These are phyloP conservation scores for Venturia canescens DNA, from an alignment of 1,140 invertebrate genomes.

Conservation along the genomic window DNA sequence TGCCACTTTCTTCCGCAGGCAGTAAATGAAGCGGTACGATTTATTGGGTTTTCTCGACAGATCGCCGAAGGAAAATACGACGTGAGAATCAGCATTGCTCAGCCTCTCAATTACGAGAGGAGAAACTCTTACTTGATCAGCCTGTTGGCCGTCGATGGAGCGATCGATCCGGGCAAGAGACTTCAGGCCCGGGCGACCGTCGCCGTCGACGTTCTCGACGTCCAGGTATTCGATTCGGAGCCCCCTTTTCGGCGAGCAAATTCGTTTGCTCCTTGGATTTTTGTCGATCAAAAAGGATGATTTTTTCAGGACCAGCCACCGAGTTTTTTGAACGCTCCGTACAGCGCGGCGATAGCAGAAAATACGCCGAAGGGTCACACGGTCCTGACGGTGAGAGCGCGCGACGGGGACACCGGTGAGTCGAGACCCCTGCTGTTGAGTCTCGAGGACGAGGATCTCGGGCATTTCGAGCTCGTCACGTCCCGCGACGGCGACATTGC, in stretches of 20 bases:
- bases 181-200: slow-evolving; percentile 84
- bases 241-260: slow-evolving; percentile 27
- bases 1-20: not conserved
- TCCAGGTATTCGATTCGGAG: slow-evolving; percentile 76
- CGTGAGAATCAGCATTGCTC: slow-evolving; percentile 81
- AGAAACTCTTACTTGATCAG: slow-evolving; percentile 84
- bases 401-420: slow-evolving; percentile 87
- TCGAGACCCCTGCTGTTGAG: slow-evolving; percentile 82
- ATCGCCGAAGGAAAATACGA: slow-evolving; percentile 84
- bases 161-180: slow-evolving; percentile 77
- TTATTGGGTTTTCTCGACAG: slow-evolving; percentile 63
- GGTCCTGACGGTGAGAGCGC: slow-evolving; percentile 83
- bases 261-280: not conserved
- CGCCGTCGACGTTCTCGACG: slow-evolving; percentile 85
- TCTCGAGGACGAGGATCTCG: slow-evolving; percentile 82
- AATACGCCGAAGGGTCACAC: slow-evolving; percentile 81
- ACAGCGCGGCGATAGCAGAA: slow-evolving; percentile 85
- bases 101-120: slow-evolving; percentile 85
- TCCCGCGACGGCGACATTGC: slow-evolving; percentile 77
- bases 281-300: slow-evolving; percentile 9
- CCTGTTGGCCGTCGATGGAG: slow-evolving; percentile 82
- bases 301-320: slow-evolving; percentile 84
- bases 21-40: not conserved
- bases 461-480: slow-evolving; percentile 82
- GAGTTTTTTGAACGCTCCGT: slow-evolving; percentile 86